Base-by-base conservation (phyloP, 2,113 vertebrate species). In the Pygoscelis antarcticus region DNA sequence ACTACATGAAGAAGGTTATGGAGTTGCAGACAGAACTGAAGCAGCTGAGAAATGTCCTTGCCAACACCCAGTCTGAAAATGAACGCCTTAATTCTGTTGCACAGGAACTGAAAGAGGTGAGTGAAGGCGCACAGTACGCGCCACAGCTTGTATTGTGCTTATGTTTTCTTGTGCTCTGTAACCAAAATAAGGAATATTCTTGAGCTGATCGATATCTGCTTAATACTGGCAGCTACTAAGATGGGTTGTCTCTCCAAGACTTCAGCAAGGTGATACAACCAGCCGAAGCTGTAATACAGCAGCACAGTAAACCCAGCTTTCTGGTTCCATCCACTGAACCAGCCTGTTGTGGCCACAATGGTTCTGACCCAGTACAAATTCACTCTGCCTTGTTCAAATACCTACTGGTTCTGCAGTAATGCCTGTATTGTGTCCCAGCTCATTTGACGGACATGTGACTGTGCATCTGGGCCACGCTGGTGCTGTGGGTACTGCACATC, bases 1-100 rank as follows among this genome's bases (percentile, higher is more conserved):
- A 99, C 83, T 99, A 99, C 36, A 99, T 99, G 97, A 99, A 99
- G 97, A 99, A 99, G 92, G 98, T 99, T 83, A 99, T 99, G 58
- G 99, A 99, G 93, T 92, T 99, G 90, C 99, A 99, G 98, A 99
- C 98, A 7, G 99, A 99, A 69, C 98, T 99, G 46, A 98, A 99
- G 89, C 99, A 99, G 96, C 96, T 99, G 93, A 99, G 98, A 94
- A 99, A 98, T 2, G 98, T 99, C 20, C 98, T 99, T 34, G 94
- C 98, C 97, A 99, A 99, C 75, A 98, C 98, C 0, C 99, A 99
- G 89, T 98, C 99, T 22, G 99, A 99, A 97, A 99, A 99, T 0
- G 99, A 99, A 58, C 99, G 99, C 21, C 98, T 99, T 90, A 97
- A 98, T 26, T 98, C 98, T 6, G 98, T 99, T 55, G 97, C 98